Evolutionary conservation across 2,113 vertebrate species (phyloP), one percentile per base, ranked within the genome.

Genomic region (Leptocoma aspasia): DNA sequence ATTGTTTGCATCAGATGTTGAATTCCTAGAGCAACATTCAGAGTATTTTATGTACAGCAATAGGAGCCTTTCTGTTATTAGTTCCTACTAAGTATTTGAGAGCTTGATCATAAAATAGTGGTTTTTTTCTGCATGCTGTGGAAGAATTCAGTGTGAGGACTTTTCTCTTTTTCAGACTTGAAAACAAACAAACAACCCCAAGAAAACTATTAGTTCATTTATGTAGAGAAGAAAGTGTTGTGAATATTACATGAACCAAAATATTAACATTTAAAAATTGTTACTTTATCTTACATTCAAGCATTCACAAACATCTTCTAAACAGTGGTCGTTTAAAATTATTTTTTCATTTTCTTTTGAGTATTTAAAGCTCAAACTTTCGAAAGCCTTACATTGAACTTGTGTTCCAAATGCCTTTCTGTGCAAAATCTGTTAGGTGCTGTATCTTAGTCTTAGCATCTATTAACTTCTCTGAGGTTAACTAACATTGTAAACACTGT

Each of bases 391-490:
- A 22, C 21, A 7, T 12, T 82, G 33, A 68, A 75, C 24, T 54
- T 79, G n/a, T 37, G 15, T 84, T 95, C 52, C 85, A 77, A 77
- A 73, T 82, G 56, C 54, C 82, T 94, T 91, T 72, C 50, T 79
- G 61, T 86, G 37, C 77, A 95, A 73, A 20, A 75, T 80, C 77
- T 97, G 27, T 52, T 86, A 52, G 60, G 13, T 83, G 26, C 49
- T 69, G 0, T 63, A 21, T 60, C 31, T 82, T 72, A 45, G 30
- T 37, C 35, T 75, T 75, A 87, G 91, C 86, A 86, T 76, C 35
- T 49, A 37, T 35, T 86, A 86, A 59, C 28, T 94, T 57, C 92
- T 86, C 31, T 92, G 91, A 91, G 88, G 82, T 91, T 96, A 72
- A 79, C 44, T 91, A 68, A 79, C 41, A 71, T 75, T 94, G 65